Base-by-base conservation (phyloP, 2,888 invertebrate species). In the Drosophila paramelanica region DNA sequence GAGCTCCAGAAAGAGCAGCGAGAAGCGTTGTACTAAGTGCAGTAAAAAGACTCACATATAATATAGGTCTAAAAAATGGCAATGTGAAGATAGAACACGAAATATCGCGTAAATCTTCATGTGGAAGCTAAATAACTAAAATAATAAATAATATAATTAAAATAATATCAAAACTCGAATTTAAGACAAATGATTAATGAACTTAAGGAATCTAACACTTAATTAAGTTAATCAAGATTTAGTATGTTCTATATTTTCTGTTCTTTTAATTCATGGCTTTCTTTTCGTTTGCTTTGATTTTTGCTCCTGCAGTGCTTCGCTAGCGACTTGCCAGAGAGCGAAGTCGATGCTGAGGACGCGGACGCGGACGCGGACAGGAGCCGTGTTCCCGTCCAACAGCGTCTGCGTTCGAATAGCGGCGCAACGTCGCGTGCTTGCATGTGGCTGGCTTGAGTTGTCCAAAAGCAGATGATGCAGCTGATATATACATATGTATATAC, bases 271-370 rank as follows among this genome's bases (percentile, higher is more conserved):
- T 56, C 41, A 17, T 46, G 11, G 11, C 17, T 39, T 59, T 23
- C 23, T 38, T 31, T 45, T 52, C 41, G 49, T 59, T 10, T 57
- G 38, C 39, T 17, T 62, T 47, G 55, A 25, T 59, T 68, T 60
- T 66, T 49, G 80, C 64, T 80, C 58, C 77, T 79, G 72, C 82
- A 77, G 90, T 91, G 81, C 86, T 90, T 73, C 78, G 87, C 69
- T 72, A 88, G 50, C 69, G 84, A 65, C 71, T 83, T 79, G 72
- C 71, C 77, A 79, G 88, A 59, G 73, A 79, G 53, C 73, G 81
- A 67, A 67, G 77, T 27, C 27, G 52, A n/a, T 13, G 79, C 61
- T 74, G 80, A 65, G 64, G 77, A 41, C 68, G 55, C 43, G n/a
- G 41, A 57, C 38, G 55, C 17, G 55, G 47, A 77, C 56, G 74